Evolutionary conservation across 2,113 vertebrate genomes (phyloP).

Genomic region (Empidonax traillii): DNA sequence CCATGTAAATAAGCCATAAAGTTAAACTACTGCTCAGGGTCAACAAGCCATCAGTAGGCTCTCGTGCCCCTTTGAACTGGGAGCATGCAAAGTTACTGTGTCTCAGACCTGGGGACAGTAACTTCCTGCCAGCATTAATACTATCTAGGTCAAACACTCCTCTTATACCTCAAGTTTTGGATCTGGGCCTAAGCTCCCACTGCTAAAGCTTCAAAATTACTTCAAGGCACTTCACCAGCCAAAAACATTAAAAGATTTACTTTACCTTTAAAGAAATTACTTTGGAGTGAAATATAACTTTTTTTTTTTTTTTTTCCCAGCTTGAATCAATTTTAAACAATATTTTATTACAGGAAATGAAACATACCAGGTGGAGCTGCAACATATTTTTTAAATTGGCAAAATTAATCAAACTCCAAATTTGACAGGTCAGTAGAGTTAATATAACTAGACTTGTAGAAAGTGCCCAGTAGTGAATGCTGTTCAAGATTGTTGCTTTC

Average conservation of each 20-base stretch:
- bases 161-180: background rate
- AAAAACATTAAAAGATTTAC: background rate
- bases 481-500: background rate
- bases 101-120: background rate
- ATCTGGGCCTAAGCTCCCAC: background rate
- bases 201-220: background rate
- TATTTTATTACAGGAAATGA: constrained; percentile 32
- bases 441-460: background rate
- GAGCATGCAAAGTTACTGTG: background rate
- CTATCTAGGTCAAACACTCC: background rate
- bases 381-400: background rate
- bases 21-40: background rate
- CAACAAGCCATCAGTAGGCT: background rate
- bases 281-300: background rate
- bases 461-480: background rate
- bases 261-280: background rate
- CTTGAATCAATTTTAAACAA: background rate
- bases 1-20: background rate
- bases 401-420: constrained; percentile 15
- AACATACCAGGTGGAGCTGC: background rate
- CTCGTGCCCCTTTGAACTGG: background rate
- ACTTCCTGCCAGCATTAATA: background rate
- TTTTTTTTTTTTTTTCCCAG: background rate
- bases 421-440: background rate
- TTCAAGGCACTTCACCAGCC: background rate